Percentiles rank a stretch among this genome's conserved stretches.
Conservation (phyloP, 1,140 invertebrate genomes). For the Hyphantria cunea region DNA sequence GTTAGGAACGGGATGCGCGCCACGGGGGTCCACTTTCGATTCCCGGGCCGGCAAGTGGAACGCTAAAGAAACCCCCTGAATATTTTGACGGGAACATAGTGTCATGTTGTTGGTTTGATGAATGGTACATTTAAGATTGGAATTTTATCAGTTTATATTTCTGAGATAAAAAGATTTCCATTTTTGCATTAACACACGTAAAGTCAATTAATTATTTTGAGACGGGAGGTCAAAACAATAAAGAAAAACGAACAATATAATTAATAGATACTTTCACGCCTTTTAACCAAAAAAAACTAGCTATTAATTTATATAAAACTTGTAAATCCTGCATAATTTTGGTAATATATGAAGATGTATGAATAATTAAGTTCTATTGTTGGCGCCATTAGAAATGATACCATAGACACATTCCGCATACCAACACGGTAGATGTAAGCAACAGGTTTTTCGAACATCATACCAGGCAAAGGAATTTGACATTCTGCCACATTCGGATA, state of each 20-base stretch:
- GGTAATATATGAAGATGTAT: conserved; percentile 11
- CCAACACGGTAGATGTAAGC: conserved; percentile 17
- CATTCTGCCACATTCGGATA: conserved; percentile 30
- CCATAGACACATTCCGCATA: conserved; percentile 26
- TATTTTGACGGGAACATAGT: conserved; percentile 72
- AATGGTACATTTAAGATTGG: conserved; percentile 41
- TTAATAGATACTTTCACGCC: conserved; percentile 21
- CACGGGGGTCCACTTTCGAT: conserved; percentile 69
- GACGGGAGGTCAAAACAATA: too few species aligned
- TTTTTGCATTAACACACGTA: too few species aligned
- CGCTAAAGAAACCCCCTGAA: conserved; percentile 67
- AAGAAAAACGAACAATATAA: not conserved
- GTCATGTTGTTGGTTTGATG: conserved; percentile 54
- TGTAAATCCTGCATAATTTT: conserved; percentile 3
- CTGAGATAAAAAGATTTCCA: not conserved
- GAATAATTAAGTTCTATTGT: conserved; percentile 29
- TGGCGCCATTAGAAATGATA: conserved; percentile 27
- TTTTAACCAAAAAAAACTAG: conserved; percentile 6
- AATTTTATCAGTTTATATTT: conserved; percentile 10
- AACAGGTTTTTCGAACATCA: conserved; percentile 24
- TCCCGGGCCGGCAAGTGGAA: conserved; percentile 65
- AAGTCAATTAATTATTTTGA: too few species aligned
- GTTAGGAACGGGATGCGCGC: conserved; percentile 69
- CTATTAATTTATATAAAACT: conserved; percentile 16
- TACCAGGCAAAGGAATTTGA: conserved; percentile 22